Percentiles rank a stretch among this genome's conserved stretches.
Evolutionary conservation across 2,113 vertebrate species (phyloP).

Genomic region (Melanotaenia duboulayi): DNA sequence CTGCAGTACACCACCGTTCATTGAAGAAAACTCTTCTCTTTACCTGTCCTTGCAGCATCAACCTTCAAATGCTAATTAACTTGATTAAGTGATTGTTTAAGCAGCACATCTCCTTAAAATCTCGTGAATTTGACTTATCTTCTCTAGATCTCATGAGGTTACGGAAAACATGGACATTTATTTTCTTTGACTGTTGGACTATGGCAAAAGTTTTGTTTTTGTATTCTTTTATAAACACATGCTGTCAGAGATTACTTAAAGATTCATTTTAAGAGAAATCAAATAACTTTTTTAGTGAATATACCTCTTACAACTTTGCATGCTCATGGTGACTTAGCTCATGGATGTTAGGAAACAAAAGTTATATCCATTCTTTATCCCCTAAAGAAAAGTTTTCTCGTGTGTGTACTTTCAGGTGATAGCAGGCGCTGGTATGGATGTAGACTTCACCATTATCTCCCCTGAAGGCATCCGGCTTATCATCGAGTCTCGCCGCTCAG

Average conservation of each 20-base stretch:
- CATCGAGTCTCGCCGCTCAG: conserved; percentile 83
- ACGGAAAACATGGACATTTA: too few species aligned
- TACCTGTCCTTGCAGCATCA: too few species aligned
- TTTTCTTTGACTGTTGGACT: too few species aligned
- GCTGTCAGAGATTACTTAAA: neutral
- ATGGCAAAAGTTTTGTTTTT: too few species aligned
- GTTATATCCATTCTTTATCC: too few species aligned
- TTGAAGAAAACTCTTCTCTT: neutral
- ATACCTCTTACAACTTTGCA: neutral
- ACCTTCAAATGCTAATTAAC: neutral
- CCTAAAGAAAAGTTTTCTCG: neutral
- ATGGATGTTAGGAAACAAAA: too few species aligned
- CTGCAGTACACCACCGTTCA: neutral
- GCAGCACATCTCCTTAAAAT: too few species aligned
- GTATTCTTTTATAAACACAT: too few species aligned
- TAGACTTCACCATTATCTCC: conserved; percentile 88
- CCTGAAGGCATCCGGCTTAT: conserved; percentile 83
- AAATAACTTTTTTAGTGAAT: neutral
- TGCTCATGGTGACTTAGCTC: too few species aligned
- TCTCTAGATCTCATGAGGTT: too few species aligned
- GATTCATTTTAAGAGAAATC: neutral
- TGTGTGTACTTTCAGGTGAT: conserved; percentile 84
- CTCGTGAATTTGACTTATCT: too few species aligned
- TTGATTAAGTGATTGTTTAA: too few species aligned
- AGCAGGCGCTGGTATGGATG: conserved; percentile 90